Base-by-base conservation (phyloP, 1,140 invertebrate species). In the Elymnias hypermnestra region DNA sequence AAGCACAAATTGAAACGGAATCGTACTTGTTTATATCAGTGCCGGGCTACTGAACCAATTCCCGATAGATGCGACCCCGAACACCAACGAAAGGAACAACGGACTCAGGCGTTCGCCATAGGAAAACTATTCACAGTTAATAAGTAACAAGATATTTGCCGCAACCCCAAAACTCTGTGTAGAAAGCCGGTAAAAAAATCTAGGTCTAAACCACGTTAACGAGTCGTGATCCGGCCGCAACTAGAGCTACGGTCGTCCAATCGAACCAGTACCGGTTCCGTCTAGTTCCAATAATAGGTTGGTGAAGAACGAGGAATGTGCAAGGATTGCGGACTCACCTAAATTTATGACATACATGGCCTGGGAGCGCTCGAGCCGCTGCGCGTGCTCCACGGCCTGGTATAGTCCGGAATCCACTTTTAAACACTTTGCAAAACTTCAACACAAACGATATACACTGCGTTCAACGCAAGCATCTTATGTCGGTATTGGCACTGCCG, bases 341-440 rank as follows among this genome's bases (percentile, higher is more conserved):
- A 84, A 74, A 82, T 84, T 84, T 47, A 84, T 78, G 75, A 84
- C 81, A 76, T 84, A 84, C 81, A 84, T 84, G 69, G 77, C 77
- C 77, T 72, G 81, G 72, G 77, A 82, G 72, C 81, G 77, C 70
- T 82, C 77, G 72, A 79, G 73, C 72, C 73, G 72, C 66, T 71
- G 66, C 55, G 76, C 70, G 70, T 73, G 79, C 79, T 82, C 79
- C 75, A 83, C 79, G 66, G 76, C 69, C 73, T 63, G 69, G 63
- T 84, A 82, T 6, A 84, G 64, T 74, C 77, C 79, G 77, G 79
- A 84, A 79, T 84, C 79, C 79, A 84, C 77, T 76, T 28, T 76
- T 81, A 62, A 52, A 51, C 63, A 75, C 75, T 76, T 57, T 63
- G 48, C 18, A 60, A 49, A 72, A 83, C 70, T 61, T 43, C 57